phyloP scores from a whole-genome alignment of 2,888 invertebrate species.

The Tipula unca region DNA sequence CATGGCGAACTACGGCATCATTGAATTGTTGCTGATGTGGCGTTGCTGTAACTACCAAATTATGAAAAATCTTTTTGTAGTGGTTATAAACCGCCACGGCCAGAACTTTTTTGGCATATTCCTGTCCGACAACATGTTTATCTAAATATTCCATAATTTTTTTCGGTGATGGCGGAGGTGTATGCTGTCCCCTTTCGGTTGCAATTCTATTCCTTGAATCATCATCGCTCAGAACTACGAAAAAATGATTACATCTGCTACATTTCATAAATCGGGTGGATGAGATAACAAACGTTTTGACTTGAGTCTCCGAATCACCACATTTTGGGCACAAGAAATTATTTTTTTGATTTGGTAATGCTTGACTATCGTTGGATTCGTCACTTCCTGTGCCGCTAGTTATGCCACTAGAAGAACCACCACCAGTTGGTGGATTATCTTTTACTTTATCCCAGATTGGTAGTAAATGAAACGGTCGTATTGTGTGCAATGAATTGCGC shows the following conservation, averaged over 20 bases:
- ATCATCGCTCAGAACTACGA: slow-evolving; percentile 88
- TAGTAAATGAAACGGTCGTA: slow-evolving; percentile 26
- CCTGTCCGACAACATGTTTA: slow-evolving; percentile 95
- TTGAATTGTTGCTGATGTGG: slow-evolving; percentile 26
- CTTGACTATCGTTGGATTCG: slow-evolving; percentile 45
- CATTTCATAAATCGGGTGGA: slow-evolving; percentile 96
- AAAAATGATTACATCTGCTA: slow-evolving; percentile 96
- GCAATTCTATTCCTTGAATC: slow-evolving; percentile 82
- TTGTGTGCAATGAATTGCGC: not conserved
- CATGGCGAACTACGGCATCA: slow-evolving; percentile 43
- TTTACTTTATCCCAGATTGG: slow-evolving; percentile 27
- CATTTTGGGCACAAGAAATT: slow-evolving; percentile 91
- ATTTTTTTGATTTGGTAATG: slow-evolving; percentile 51
- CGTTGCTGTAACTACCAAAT: slow-evolving; percentile 51
- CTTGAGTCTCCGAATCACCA: slow-evolving; percentile 94
- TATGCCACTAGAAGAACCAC: too few relatives aligned
- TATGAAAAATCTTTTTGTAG: slow-evolving; percentile 95
- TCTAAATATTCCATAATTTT: slow-evolving; percentile 96
- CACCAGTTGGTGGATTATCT: slow-evolving; percentile 24
- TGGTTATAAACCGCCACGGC: slow-evolving; percentile 99
- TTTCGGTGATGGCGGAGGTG: slow-evolving; percentile 91
- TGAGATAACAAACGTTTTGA: slow-evolving; percentile 94
- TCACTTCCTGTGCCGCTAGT: slow-evolving; percentile 17
- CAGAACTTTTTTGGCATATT: slow-evolving; percentile 93
- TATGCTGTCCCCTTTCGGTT: slow-evolving; percentile 61